These are phyloP conservation scores for Campoletis raptor DNA, from an alignment of 2,888 invertebrate genomes.

Conservation along the genomic window DNA sequence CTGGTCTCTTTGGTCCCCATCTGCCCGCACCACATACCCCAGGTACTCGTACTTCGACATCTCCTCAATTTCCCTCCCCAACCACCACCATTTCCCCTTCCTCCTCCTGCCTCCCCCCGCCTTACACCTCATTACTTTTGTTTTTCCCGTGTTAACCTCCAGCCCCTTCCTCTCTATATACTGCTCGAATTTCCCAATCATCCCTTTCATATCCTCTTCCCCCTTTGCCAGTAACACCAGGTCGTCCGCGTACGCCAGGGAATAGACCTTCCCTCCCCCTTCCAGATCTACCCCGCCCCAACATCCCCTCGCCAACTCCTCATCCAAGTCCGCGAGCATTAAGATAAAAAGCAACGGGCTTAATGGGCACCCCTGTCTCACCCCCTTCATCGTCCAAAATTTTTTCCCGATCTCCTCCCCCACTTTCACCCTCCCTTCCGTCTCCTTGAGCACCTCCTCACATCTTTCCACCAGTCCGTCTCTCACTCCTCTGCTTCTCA, in stretches of 20 bases:
- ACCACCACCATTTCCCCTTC: constrained; percentile 1
- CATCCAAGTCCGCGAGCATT: no score
- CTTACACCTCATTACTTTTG: background rate
- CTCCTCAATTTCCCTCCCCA: background rate
- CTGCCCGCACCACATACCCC: no score
- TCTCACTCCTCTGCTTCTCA: constrained; percentile 25
- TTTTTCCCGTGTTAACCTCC: background rate
- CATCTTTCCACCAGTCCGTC: constrained; percentile 13
- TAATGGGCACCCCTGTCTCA: no score
- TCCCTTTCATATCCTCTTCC: background rate
- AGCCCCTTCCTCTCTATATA: background rate
- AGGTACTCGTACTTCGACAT: no score
- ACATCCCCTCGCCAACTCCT: no score
- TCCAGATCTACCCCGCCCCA: no score
- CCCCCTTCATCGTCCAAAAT: no score
- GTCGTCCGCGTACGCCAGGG: constrained; percentile 2
- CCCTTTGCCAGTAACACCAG: constrained; percentile 3
- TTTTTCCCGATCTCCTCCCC: background rate
- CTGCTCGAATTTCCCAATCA: background rate
- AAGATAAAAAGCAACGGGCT: no score
- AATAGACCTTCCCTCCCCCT: no score
- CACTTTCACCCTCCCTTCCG: constrained; percentile 24
- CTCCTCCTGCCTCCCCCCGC: background rate
- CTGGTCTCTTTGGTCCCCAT: no score
- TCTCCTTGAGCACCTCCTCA: background rate